These are phyloP conservation scores for Theocolax elegans DNA, from an alignment of 1,140 invertebrate species.

Conservation along the genomic window DNA sequence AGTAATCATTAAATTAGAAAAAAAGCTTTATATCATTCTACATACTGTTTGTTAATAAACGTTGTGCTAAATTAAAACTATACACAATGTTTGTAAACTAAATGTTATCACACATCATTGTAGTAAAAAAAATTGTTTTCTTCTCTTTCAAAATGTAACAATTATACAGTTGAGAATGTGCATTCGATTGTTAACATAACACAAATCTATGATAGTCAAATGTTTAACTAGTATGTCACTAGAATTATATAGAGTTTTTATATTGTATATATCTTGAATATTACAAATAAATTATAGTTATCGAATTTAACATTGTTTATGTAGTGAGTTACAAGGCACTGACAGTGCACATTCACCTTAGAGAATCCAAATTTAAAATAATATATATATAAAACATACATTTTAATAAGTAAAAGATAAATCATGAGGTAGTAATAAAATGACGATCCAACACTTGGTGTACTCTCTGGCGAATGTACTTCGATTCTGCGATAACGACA, in stretches of 20 bases:
- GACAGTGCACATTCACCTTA: constrained; percentile 12
- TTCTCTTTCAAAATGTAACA: too few species aligned
- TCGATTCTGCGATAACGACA: background rate
- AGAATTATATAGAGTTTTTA: constrained; percentile 6
- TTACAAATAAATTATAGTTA: background rate
- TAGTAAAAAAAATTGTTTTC: too few species aligned
- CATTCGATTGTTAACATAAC: too few species aligned
- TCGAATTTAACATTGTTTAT: too few species aligned
- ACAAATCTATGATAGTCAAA: too few species aligned
- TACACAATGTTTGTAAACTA: too few species aligned
- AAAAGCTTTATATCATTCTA: constrained; percentile 47
- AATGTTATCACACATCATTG: too few species aligned
- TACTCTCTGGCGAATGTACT: constrained; percentile 23
- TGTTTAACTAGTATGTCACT: background rate
- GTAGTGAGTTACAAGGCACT: constrained; percentile 7
- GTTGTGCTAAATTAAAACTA: background rate
- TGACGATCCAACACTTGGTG: constrained; percentile 23
- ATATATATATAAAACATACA: constrained; percentile 18
- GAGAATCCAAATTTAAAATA: constrained; percentile 32
- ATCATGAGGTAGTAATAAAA: too few species aligned
- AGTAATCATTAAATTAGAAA: too few species aligned
- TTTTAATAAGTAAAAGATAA: background rate
- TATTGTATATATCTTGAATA: background rate
- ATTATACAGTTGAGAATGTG: too few species aligned
- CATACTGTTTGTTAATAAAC: background rate